Conservation (phyloP, 2,113 vertebrate species). For the Gobius niger region DNA sequence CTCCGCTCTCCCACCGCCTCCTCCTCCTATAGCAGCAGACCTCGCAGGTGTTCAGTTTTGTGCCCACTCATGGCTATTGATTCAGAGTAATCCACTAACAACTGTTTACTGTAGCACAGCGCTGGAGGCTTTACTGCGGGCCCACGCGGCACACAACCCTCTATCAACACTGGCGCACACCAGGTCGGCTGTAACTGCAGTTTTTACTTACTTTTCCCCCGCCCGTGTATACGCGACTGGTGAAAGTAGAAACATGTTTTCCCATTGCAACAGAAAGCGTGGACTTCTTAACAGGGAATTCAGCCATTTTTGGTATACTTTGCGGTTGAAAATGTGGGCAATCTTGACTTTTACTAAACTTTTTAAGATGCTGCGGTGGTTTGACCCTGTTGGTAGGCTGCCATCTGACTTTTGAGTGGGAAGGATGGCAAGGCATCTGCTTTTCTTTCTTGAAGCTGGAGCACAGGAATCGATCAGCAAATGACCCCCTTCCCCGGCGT, state of each 20-base stretch:
- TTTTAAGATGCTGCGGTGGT: too few species aligned
- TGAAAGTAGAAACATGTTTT: constrained; percentile 6
- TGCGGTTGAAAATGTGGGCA: too few species aligned
- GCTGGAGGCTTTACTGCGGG: constrained; percentile 44
- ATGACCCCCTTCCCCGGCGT: too few species aligned
- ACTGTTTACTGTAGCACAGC: constrained; percentile 48
- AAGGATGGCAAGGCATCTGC: too few species aligned
- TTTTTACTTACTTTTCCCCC: constrained; percentile 9
- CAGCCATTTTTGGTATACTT: too few species aligned
- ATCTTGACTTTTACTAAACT: too few species aligned
- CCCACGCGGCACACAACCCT: constrained; percentile 42
- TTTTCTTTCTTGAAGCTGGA: too few species aligned
- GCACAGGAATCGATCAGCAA: too few species aligned
- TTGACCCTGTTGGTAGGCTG: too few species aligned
- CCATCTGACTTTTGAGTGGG: too few species aligned
- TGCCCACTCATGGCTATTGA: constrained; percentile 44
- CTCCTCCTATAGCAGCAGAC: constrained; percentile 11
- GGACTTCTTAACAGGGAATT: too few species aligned
- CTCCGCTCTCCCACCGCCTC: constrained; percentile 1
- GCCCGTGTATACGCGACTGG: background rate
- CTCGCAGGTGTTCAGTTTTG: constrained; percentile 34
- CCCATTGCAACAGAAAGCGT: too few species aligned
- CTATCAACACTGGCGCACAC: constrained; percentile 29
- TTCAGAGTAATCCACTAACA: constrained; percentile 56
- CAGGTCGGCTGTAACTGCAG: constrained; percentile 20